phyloP scores from a whole-genome alignment of 2,113 vertebrate genomes.

The Aegypius monachus region DNA sequence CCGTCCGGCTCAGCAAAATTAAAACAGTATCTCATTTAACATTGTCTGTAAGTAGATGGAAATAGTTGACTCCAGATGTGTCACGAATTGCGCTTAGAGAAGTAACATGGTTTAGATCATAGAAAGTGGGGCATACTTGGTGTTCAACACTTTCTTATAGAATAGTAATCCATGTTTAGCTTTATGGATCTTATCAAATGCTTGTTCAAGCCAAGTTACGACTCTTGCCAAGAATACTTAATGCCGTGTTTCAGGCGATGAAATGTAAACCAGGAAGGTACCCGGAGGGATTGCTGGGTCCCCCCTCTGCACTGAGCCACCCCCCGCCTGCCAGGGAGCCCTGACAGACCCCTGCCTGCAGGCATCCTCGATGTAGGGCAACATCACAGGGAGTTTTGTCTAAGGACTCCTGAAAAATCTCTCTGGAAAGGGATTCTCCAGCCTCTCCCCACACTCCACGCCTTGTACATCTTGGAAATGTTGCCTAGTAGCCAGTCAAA shows the following conservation, averaged over 20 bases:
- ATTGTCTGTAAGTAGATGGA: not conserved
- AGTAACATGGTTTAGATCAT: not conserved
- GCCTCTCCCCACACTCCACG: not conserved
- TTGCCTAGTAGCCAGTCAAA: not conserved
- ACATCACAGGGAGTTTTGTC: not conserved
- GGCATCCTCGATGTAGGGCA: not conserved
- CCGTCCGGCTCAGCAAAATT: constrained; percentile 25
- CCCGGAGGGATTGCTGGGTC: not conserved
- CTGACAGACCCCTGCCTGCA: fast-evolving
- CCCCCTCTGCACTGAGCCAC: not conserved
- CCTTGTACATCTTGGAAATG: constrained; percentile 7
- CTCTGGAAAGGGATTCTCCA: not conserved
- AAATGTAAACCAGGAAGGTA: not conserved
- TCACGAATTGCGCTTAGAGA: not conserved
- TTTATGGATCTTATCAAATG: constrained; percentile 20
- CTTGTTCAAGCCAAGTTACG: not conserved
- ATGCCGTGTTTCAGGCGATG: fast-evolving
- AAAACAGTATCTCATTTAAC: constrained; percentile 2
- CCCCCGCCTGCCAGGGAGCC: not conserved
- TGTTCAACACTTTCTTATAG: constrained; percentile 60
- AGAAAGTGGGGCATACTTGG: constrained; percentile 10
- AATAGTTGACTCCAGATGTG: not conserved
- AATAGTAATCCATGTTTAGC: not conserved
- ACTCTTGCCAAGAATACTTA: constrained; percentile 15
- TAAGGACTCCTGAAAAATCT: not conserved